phyloP scores from a whole-genome alignment of 2,113 vertebrate genomes.

The Arenaria interpres region DNA sequence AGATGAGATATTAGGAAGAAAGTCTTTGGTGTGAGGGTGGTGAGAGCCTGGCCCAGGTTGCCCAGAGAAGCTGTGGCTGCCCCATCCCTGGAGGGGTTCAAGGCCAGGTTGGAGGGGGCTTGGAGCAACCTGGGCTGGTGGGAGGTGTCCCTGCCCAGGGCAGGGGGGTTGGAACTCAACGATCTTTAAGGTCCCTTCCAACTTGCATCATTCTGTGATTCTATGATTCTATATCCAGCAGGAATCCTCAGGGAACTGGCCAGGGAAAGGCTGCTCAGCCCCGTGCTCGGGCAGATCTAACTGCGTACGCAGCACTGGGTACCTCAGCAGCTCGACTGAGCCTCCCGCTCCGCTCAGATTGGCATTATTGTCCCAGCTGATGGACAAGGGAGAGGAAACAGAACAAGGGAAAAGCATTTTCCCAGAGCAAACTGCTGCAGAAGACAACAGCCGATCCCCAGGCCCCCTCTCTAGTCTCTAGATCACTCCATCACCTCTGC shows the following conservation, averaged over 20 bases:
- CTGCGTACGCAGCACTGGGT: accelerated
- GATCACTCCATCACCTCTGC: not conserved
- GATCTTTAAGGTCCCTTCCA: too few relatives aligned
- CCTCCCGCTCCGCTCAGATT: not conserved
- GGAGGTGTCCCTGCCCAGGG: too few relatives aligned
- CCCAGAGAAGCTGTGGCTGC: too few relatives aligned
- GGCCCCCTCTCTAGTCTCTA: not conserved
- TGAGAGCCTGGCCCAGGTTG: too few relatives aligned
- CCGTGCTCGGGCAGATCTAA: not conserved
- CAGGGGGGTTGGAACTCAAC: too few relatives aligned
- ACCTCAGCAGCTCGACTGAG: not conserved
- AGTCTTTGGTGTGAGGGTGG: too few relatives aligned
- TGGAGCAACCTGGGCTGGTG: too few relatives aligned
- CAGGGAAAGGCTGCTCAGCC: not conserved
- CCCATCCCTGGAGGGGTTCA: too few relatives aligned
- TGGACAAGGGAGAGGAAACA: not conserved
- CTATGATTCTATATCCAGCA: not conserved
- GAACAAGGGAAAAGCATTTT: not conserved
- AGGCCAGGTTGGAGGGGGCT: too few relatives aligned
- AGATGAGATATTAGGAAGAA: too few relatives aligned
- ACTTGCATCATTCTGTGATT: too few relatives aligned
- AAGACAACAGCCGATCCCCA: not conserved
- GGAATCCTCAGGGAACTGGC: accelerated
- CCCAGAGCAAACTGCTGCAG: not conserved
- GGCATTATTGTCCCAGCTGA: not conserved